phyloP scores from a whole-genome alignment of 2,113 vertebrate species.

The Chamaetylas fuelleborni region DNA sequence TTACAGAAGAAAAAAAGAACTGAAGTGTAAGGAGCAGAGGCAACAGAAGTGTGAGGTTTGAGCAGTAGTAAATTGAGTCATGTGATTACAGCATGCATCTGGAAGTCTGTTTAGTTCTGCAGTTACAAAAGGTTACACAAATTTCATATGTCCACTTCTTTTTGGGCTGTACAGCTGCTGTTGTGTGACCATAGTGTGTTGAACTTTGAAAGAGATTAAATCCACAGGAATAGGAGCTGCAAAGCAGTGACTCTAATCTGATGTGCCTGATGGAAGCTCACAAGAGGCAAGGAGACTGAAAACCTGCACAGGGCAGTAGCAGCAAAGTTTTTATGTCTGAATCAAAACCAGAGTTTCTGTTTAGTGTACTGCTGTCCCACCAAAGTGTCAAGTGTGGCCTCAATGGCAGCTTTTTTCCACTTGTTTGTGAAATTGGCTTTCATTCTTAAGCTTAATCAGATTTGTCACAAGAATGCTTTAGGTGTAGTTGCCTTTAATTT shows the following conservation, averaged over 20 bases:
- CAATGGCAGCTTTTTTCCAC: neutral
- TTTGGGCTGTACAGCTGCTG: neutral
- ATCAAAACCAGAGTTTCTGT: neutral
- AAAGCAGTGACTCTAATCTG: neutral
- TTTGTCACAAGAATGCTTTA: neutral
- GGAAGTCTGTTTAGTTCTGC: neutral
- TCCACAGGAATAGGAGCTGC: neutral
- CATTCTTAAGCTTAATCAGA: neutral
- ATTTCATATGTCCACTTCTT: neutral
- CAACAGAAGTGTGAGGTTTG: neutral
- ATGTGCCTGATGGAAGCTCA: neutral
- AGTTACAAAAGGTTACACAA: neutral
- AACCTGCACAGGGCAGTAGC: neutral
- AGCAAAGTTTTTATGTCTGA: fast-evolving
- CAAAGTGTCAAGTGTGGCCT: neutral
- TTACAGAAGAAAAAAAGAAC: neutral
- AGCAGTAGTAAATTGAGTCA: neutral
- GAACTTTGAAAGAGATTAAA: neutral
- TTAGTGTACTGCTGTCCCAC: neutral
- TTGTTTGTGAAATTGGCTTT: neutral
- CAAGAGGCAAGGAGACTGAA: neutral
- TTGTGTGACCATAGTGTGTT: neutral
- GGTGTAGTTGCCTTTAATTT: neutral
- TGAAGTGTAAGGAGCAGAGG: neutral
- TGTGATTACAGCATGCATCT: neutral